phyloP scores from a whole-genome alignment of 2,888 invertebrate species.

The Dicyrtomina minuta region DNA sequence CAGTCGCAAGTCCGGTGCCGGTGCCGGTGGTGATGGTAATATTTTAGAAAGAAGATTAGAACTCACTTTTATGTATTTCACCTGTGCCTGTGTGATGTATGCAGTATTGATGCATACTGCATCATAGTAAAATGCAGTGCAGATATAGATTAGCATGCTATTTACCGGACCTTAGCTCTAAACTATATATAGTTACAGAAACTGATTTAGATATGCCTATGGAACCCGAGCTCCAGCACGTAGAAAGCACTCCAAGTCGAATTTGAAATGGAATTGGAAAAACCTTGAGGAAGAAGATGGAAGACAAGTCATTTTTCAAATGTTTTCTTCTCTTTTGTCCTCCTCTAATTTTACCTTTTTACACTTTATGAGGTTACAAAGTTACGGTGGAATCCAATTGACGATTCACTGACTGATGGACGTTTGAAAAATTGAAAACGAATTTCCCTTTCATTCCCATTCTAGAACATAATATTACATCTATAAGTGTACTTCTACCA shows the following conservation, averaged over 20 bases:
- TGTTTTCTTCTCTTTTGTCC: slow-evolving; percentile 30
- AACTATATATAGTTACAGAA: background rate
- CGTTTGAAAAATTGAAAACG: slow-evolving; percentile 3
- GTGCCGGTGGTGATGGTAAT: no score
- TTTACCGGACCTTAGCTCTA: background rate
- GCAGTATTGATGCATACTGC: no score
- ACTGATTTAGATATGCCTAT: background rate
- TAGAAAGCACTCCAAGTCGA: slow-evolving; percentile 2
- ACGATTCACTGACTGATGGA: slow-evolving; percentile 10
- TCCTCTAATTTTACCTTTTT: slow-evolving; percentile 33
- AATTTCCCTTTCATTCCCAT: background rate
- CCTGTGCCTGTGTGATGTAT: no score
- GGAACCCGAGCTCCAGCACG: background rate
- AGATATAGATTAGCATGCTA: background rate
- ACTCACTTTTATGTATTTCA: no score
- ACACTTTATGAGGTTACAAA: slow-evolving; percentile 20
- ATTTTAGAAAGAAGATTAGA: no score
- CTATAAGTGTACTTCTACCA: no score
- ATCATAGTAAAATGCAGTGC: no score
- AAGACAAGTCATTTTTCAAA: slow-evolving; percentile 31
- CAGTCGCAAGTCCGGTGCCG: no score
- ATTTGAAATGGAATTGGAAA: background rate
- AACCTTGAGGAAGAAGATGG: slow-evolving; percentile 18
- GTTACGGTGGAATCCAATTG: background rate
- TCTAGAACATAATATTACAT: no score